Base-by-base conservation (phyloP, 2,888 invertebrate genomes). In the Hirtodrosophila confusa region DNA sequence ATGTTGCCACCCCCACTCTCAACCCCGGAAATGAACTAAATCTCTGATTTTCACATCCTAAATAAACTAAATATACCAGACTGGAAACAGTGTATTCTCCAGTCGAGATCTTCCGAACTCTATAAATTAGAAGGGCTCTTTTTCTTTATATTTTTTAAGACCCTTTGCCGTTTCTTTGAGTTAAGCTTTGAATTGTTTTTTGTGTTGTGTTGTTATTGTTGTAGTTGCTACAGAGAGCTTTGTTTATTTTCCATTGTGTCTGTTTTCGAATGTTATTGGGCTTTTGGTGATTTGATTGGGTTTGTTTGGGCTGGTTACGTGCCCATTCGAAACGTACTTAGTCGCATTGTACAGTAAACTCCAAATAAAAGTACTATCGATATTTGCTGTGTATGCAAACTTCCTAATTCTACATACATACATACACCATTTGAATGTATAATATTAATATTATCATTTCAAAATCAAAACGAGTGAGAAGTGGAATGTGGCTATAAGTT, bases 81-180 rank as follows among this genome's bases (percentile, higher is more conserved):
- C 17, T 17, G 17, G 2, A 17, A 17, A 17, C 17, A 17, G 17
- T 1, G 17, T 17, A 17, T 17, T 17, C 17, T 17, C 1, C 2
- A 17, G 17, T 17, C 17, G 17, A 17, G 17, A 17, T 17, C 17
- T 17, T 2, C 27, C 27, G 8, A 50, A 24, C 57, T 78, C 50
- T 64, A 69, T 69, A 77, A 88, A 68, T 69, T 64, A 56, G 40
- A 39, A 57, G 57, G 55, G 62, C 37, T 35, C n/a, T 77, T 70
- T 75, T 31, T 31, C 9, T 31, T 27, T 27, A 3, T 80, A 85
- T 88, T 88, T 86, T 83, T 88, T 79, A 79, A 83, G 66, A 39
- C 57, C 53, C 54, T 70, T 70, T 56, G 57, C 49, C 40, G 43
- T 63, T 75, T 49, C 66, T 68, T 74, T 87, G 53, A 66, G 61